Base-by-base conservation (phyloP, 1,140 invertebrate genomes). In the Drosophila santomea region DNA sequence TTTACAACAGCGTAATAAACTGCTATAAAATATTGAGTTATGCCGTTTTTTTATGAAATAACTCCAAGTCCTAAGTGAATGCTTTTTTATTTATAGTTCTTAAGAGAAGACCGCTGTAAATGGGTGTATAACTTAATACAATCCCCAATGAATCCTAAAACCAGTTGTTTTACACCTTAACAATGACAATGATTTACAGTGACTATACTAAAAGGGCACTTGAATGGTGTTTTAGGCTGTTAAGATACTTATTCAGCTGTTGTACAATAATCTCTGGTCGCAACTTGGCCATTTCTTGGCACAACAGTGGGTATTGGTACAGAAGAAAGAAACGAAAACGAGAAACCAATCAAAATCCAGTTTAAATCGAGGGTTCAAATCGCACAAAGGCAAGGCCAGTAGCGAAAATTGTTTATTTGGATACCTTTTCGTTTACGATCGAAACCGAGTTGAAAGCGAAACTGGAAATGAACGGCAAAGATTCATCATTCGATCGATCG, bases 341-440 rank as follows among this genome's bases (percentile, higher is more conserved):
- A 4, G 35, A 51, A 51, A 36, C 28, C 10, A 8, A 58, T 23
- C 43, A 38, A 25, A 25, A 25, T 25, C 25, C 4, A 63, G 23
- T 28, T 52, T n/a, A 17, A 11, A 32, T 8, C 3, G 25, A 14
- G 47, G 45, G 38, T 43, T 64, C 11, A 44, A 45, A 12, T 45
- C 17, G 2, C 28, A 47, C 60, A 5, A 47, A 68, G 38, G 64
- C 47, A 68, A 64, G 60, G 64, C 60, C 64, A 51, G 35, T 15
- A 48, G 35, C 23, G 59, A 17, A 67, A 67, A 51, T 67, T 0
- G 28, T 36, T 41, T 48, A 17, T 15, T 8, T 28, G 20, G 28
- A 36, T 20, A 12, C 17, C 32, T 11, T 36, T 20, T 52, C 36
- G 17, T 51, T 44, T 23, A 12, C 23, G 25, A 6, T 36, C 36